Percentiles rank a stretch among this genome's conserved stretches.
Evolutionary conservation across 2,888 invertebrate species (phyloP).

Genomic region (Thera britannica): DNA sequence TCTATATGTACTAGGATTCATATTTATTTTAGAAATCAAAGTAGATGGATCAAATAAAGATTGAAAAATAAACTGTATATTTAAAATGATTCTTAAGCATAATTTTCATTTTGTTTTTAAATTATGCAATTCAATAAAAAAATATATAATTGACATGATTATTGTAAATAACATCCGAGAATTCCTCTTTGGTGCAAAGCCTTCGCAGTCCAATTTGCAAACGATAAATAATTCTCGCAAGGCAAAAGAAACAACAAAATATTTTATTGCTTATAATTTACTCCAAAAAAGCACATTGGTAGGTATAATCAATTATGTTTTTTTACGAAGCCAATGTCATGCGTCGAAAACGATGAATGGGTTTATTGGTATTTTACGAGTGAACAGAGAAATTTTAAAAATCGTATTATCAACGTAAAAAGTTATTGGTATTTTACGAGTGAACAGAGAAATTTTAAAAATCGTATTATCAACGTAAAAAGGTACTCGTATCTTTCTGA

Average conservation of each 20-base stretch:
- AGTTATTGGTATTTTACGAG: slow-evolving; percentile 27
- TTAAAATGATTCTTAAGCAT: slow-evolving; percentile 17
- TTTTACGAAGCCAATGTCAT: slow-evolving; percentile 21
- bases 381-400: not conserved
- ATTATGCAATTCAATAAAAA: slow-evolving; percentile 4
- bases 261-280: slow-evolving; percentile 25
- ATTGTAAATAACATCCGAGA: not conserved
- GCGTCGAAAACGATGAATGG: slow-evolving; percentile 25
- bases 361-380: slow-evolving; percentile 30
- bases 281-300: slow-evolving; percentile 18
- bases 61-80: slow-evolving; percentile 25
- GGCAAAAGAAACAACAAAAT: slow-evolving; percentile 37
- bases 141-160: slow-evolving; percentile 4
- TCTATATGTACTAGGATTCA: not conserved
- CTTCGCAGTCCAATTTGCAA: slow-evolving; percentile 11
- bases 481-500: not conserved
- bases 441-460: not conserved
- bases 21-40: slow-evolving; percentile 17
- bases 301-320: slow-evolving; percentile 18
- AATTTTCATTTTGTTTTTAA: not conserved
- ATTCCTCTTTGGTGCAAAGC: slow-evolving; percentile 13
- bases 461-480: not conserved
- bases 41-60: slow-evolving; percentile 9
- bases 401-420: not conserved
- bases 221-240: slow-evolving; percentile 36